Evolutionary conservation across 2,113 vertebrate genomes (phyloP).

Genomic region (Tichodroma muraria): DNA sequence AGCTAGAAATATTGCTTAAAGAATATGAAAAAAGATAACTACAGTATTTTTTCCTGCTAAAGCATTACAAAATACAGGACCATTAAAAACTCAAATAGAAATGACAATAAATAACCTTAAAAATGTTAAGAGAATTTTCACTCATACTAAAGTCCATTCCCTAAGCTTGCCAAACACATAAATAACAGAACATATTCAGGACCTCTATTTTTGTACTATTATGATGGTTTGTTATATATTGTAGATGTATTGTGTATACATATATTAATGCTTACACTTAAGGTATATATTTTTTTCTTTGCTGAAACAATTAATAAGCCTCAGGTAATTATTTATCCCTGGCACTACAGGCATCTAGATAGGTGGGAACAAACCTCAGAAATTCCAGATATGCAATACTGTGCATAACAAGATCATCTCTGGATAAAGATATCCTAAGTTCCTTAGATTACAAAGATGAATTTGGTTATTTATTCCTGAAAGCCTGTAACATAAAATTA

Average conservation of each 20-base stretch:
- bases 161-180: constrained; percentile 58
- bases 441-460: constrained; percentile 56
- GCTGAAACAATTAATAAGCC: constrained; percentile 72
- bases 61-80: constrained; percentile 75
- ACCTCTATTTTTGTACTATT: constrained; percentile 59
- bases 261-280: constrained; percentile 68
- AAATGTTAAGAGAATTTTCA: constrained; percentile 65
- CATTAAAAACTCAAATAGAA: constrained; percentile 72
- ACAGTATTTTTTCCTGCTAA: constrained; percentile 72
- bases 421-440: constrained; percentile 63
- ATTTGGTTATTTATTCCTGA: constrained; percentile 47
- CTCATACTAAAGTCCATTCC: constrained; percentile 57
- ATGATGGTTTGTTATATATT: constrained; percentile 56
- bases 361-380: constrained; percentile 58
- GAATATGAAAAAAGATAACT: constrained; percentile 72
- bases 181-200: constrained; percentile 65
- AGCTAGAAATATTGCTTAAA: constrained; percentile 74
- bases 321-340: constrained; percentile 62
- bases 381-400: constrained; percentile 56
- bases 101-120: constrained; percentile 68
- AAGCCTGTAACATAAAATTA: constrained; percentile 43
- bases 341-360: constrained; percentile 56
- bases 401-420: constrained; percentile 57
- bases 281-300: constrained; percentile 70
- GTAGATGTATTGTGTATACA: constrained; percentile 63